These are phyloP conservation scores for Aurelia aurita DNA, from an alignment of 30 jellyfish, hydroid and myxozoan genomes.

Conservation along the genomic window DNA sequence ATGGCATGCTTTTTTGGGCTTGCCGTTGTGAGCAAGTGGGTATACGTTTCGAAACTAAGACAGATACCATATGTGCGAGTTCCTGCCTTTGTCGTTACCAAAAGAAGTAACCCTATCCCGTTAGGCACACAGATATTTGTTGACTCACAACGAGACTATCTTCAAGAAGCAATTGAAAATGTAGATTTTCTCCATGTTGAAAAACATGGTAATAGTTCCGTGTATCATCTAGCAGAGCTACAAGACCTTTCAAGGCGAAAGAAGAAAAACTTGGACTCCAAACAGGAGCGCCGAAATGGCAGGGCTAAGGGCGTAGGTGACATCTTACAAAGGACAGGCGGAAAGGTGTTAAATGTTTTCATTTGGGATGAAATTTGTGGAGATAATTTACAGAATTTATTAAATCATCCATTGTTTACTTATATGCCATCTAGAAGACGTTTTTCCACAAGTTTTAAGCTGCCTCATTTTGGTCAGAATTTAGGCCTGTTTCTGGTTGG, in stretches of 20 bases:
- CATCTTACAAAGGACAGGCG: constrained; percentile 8
- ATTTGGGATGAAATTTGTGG: constrained; percentile 93
- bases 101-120: constrained; percentile 23
- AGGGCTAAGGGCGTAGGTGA: constrained; percentile 19
- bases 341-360: constrained; percentile 47
- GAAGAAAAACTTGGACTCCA: background rate
- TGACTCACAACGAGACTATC: constrained; percentile 28
- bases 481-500: constrained; percentile 81
- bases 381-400: constrained; percentile 47
- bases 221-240: background rate
- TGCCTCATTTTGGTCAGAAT: constrained; percentile 43
- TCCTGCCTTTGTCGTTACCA: constrained; percentile 53
- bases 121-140: constrained; percentile 41
- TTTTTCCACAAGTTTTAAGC: constrained; percentile 26
- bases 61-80: constrained; percentile 34
- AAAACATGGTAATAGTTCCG: background rate
- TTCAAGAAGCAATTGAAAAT: background rate
- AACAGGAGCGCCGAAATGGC: background rate
- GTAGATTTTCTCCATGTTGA: background rate
- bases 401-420: constrained; percentile 84
- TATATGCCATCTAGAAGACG: constrained; percentile 75
- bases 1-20: constrained; percentile 14
- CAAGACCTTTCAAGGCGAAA: background rate
- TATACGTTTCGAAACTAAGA: constrained; percentile 18
- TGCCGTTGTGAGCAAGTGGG: constrained; percentile 33